Conservation (phyloP, 2,888 invertebrate genomes). For the Clanis bilineata region DNA sequence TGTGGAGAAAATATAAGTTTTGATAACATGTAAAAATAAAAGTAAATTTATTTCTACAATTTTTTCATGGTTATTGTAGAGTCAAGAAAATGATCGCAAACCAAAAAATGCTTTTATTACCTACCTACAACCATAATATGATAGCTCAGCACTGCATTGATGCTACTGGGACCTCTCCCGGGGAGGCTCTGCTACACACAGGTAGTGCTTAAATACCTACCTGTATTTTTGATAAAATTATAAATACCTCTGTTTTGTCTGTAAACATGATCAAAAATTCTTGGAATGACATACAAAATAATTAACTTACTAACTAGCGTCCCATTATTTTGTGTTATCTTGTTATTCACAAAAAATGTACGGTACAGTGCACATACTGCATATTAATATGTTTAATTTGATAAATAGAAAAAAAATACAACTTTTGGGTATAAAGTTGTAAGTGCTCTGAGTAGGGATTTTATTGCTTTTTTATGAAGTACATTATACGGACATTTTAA, state of each 20-base stretch:
- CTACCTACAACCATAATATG: too few species aligned
- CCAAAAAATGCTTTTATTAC: too few species aligned
- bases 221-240: background rate
- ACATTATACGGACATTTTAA: too few species aligned
- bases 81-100: too few species aligned
- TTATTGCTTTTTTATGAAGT: background rate
- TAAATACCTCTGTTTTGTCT: background rate
- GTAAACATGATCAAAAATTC: background rate
- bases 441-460: background rate
- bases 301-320: background rate
- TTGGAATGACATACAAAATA: background rate
- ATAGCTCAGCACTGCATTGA: too few species aligned
- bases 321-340: background rate
- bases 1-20: too few species aligned
- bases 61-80: too few species aligned
- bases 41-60: too few species aligned
- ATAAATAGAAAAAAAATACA: background rate
- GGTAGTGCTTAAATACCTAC: background rate
- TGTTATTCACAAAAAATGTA: background rate
- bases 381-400: background rate
- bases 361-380: background rate
- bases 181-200: background rate
- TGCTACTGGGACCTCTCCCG: too few species aligned
- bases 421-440: background rate
- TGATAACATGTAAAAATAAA: too few species aligned